Evolutionary conservation across 1,140 invertebrate genomes (phyloP).

Genomic region (Drosophila lacteicornis): DNA sequence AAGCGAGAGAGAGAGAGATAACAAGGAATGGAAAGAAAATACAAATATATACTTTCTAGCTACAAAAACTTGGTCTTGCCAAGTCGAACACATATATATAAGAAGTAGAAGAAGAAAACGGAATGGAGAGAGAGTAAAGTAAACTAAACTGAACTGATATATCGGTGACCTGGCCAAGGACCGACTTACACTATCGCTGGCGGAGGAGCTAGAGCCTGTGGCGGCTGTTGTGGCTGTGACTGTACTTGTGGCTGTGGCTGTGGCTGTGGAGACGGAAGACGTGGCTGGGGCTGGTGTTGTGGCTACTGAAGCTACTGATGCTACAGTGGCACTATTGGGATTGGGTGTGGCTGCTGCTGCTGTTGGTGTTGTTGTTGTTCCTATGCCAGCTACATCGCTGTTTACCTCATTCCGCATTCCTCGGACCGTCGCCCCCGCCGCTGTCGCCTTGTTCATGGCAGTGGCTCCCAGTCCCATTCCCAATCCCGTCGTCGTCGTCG

Average conservation of each 20-base stretch:
- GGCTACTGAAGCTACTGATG: background rate
- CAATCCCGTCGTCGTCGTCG: background rate
- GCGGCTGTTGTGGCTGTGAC: slow-evolving; percentile 22
- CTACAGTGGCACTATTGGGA: slow-evolving; percentile 7
- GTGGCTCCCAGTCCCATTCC: background rate
- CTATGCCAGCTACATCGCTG: slow-evolving; percentile 8
- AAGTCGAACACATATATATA: slow-evolving; percentile 18
- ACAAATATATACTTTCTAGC: slow-evolving; percentile 29
- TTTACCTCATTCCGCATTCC: slow-evolving; percentile 32
- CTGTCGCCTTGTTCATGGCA: slow-evolving; percentile 26
- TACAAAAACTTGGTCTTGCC: slow-evolving; percentile 24
- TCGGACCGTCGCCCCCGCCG: background rate
- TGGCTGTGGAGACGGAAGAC: slow-evolving; percentile 46
- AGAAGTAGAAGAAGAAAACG: slow-evolving; percentile 8
- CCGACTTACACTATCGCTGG: slow-evolving; percentile 74
- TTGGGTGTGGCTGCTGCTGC: background rate
- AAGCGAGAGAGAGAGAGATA: slow-evolving; percentile 1
- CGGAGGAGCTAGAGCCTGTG: slow-evolving; percentile 44
- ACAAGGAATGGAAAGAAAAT: background rate
- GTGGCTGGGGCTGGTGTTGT: slow-evolving; percentile 15
- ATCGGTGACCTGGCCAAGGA: slow-evolving; percentile 36
- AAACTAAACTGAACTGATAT: slow-evolving; percentile 38
- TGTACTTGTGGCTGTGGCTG: slow-evolving; percentile 10
- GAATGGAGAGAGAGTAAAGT: slow-evolving; percentile 11
- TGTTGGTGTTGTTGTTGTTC: background rate